Percentiles rank a stretch among this genome's conserved stretches.
Evolutionary conservation across 2,797 vertebrate genomes (phyloP).

Genomic region (Epinephelus malabaricus): DNA sequence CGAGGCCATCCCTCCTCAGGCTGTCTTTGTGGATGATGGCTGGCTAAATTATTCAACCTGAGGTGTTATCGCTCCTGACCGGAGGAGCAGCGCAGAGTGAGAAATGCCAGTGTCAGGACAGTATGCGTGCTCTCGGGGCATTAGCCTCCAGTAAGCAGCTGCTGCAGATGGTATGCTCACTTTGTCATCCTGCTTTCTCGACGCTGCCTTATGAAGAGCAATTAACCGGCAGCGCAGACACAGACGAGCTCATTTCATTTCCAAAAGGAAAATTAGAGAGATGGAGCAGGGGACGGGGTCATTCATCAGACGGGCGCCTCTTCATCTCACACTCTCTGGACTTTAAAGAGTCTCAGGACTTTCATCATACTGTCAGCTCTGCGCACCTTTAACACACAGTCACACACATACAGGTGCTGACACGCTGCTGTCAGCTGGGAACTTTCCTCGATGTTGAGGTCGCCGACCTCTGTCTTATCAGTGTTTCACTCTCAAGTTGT

Average conservation of each 20-base stretch:
- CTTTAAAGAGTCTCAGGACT: conserved; percentile 71
- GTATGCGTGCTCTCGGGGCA: conserved; percentile 74
- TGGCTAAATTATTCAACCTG: conserved; percentile 84
- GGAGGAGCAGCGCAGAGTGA: conserved; percentile 65
- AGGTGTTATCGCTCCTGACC: conserved; percentile 73
- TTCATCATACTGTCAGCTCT: conserved; percentile 65
- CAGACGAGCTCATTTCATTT: conserved; percentile 56
- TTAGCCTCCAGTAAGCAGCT: conserved; percentile 81
- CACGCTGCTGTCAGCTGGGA: conserved; percentile 57
- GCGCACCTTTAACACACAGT: conserved; percentile 55
- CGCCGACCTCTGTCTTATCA: conserved; percentile 47
- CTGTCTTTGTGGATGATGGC: conserved; percentile 62
- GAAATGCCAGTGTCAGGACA: conserved; percentile 80
- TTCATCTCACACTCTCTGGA: conserved; percentile 53
- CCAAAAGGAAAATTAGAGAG: conserved; percentile 74
- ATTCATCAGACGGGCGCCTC: conserved; percentile 62
- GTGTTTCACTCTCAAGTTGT: conserved; percentile 26
- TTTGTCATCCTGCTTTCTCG: conserved; percentile 78
- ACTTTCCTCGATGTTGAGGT: conserved; percentile 64
- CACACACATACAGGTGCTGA: conserved; percentile 55
- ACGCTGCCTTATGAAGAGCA: conserved; percentile 59
- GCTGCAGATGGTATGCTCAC: conserved; percentile 81
- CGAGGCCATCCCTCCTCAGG: conserved; percentile 46
- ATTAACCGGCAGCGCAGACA: conserved; percentile 66
- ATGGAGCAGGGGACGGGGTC: conserved; percentile 51